A percentile compares a stretch with the other conserved stretches of the same genome.
phyloP scores from a whole-genome alignment of 2,113 vertebrate genomes.

The Todiramphus saurophagus region DNA sequence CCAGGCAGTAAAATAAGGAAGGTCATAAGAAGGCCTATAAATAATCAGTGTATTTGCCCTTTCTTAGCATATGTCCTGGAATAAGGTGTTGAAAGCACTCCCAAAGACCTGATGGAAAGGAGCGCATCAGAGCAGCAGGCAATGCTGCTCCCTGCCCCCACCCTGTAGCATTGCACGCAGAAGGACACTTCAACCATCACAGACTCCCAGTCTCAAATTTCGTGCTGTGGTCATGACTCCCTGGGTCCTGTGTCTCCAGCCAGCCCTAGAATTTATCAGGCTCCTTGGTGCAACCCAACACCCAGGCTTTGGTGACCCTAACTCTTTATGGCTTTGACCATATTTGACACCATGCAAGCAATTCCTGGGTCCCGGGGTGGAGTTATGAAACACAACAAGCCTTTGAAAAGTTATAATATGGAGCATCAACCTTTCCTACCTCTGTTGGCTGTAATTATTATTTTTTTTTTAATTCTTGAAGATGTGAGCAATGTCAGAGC shows the following conservation, averaged over 20 bases:
- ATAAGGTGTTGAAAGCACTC: neutral
- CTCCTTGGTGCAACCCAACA: neutral
- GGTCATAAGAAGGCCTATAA: slow-evolving; percentile 15
- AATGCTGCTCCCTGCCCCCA: neutral
- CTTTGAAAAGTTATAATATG: neutral
- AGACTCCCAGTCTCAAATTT: neutral
- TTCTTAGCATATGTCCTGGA: slow-evolving; percentile 30
- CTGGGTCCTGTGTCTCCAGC: neutral
- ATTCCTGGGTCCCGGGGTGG: neutral
- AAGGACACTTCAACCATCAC: neutral
- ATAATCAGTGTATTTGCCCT: slow-evolving; percentile 7
- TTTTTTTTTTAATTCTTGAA: neutral
- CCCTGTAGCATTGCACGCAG: neutral
- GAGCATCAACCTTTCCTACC: neutral
- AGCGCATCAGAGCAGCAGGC: neutral
- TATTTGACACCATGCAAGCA: neutral
- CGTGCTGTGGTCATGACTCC: fast-evolving
- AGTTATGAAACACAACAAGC: neutral
- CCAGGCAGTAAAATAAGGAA: slow-evolving; percentile 7
- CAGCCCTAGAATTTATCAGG: neutral
- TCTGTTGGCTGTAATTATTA: neutral
- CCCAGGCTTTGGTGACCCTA: neutral
- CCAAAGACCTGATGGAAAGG: neutral
- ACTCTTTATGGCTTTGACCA: neutral
- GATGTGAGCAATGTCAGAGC: neutral